Base-by-base conservation (phyloP, 2,113 vertebrate genomes). In the Calypte anna region DNA sequence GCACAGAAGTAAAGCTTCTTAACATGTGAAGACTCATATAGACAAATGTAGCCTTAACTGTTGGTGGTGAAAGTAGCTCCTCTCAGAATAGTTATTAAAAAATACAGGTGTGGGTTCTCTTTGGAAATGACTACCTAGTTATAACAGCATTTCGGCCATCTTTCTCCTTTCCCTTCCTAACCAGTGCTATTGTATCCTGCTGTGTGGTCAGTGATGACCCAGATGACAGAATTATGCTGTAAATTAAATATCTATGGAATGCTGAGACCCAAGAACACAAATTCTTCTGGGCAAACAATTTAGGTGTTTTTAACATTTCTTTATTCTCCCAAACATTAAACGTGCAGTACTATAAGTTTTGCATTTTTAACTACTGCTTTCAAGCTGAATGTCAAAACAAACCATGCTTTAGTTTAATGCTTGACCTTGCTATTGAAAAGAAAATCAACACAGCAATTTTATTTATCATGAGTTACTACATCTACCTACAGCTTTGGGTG, bases 361-460 rank as follows among this genome's bases (percentile, higher is more conserved):
- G 6, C 69, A 30, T 90, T 86, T 66, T 82, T 80, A 93, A 91
- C 33, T 86, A 48, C 59, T 70, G 55, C 64, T 94, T 94, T 91
- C 68, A 82, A 85, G 78, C 44, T 81, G 82, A 95, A 94, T 33
- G 55, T 96, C 82, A 68, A 90, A 85, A 95, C 38, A 86, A 95
- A 79, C 31, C 50, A 43, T 24, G 31, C 67, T 80, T 85, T 59
- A 91, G 70, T 95, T 95, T 84, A 92, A 91, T 81, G 67, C 43
- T 95, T 86, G 61, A 95, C 72, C 75, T 93, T 86, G 10, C 78
- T 82, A 28, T 58, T 94, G 90, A 91, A 95, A 94, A 80, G 84
- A 80, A 95, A 93, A 91, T 82, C 82, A 96, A 82, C 68, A 86
- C 48, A 82, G 70, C 43, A 33, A 84, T 87, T 95, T 93, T 87